Conservation (phyloP, 2,888 invertebrate genomes). For the Geophilus truncorum region DNA sequence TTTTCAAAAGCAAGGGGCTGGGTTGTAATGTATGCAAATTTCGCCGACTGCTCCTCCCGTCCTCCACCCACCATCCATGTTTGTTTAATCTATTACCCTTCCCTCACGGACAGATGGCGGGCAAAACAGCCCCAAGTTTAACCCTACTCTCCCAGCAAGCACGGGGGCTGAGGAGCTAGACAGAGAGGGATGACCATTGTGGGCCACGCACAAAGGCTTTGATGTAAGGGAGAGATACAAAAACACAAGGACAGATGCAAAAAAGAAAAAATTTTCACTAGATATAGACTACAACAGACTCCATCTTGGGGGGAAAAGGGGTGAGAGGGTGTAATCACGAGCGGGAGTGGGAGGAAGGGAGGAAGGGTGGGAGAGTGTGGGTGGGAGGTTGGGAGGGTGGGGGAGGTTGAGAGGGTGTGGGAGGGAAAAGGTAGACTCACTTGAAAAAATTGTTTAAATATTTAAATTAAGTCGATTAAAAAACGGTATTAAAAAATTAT, state of each 20-base stretch:
- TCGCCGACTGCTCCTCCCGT: not conserved
- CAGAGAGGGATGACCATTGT: conserved; percentile 14
- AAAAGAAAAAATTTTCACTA: conserved; percentile 5
- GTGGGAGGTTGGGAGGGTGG: too few species aligned
- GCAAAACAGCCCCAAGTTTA: conserved; percentile 16
- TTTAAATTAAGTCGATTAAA: not conserved
- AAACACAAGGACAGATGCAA: not conserved
- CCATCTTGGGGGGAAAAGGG: not conserved
- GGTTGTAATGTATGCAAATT: conserved; percentile 8
- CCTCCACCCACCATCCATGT: conserved; percentile 8
- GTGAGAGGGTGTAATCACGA: too few species aligned
- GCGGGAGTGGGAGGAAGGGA: not conserved
- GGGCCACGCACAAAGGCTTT: not conserved
- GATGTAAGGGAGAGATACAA: conserved; percentile 12
- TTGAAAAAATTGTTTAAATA: not conserved
- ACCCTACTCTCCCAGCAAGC: not conserved
- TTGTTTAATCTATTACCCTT: conserved; percentile 18
- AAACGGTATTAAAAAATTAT: too few species aligned
- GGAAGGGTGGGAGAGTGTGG: not conserved
- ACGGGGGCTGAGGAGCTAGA: not conserved
- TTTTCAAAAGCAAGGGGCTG: not conserved
- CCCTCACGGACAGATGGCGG: conserved; percentile 3
- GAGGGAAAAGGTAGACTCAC: too few species aligned
- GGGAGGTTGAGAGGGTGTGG: too few species aligned
- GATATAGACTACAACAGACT: conserved; percentile 2